Evolutionary conservation across 2,797 vertebrate genomes (phyloP), one percentile per base, ranked within the genome.

Genomic region (Esox lucius): DNA sequence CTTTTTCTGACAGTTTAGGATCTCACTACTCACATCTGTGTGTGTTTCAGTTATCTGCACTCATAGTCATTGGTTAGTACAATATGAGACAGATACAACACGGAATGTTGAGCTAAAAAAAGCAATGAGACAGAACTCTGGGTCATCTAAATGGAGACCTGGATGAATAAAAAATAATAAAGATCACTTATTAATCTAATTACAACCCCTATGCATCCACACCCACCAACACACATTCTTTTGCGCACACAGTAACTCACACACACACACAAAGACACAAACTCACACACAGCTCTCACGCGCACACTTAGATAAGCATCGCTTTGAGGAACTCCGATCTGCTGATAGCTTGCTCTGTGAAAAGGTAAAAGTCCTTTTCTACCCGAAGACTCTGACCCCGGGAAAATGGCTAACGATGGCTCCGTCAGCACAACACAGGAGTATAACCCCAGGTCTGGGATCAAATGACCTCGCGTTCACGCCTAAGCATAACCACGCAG

Each of bases 331-430:
- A 59, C 49, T 24, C 35, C 64, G 84, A 68, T 71, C 5, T 62
- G 76, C 86, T 87, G 85, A 91, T 91, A 90, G 83, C 78, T 48
- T 48, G 67, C 19, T 83, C 92, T 88, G 49, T 91, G 90, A 24
- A 24, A 59, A 59, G 56, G 56, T 61, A 24, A 61, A 93, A 92
- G 89, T 92, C 89, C 88, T 88, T n/a, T 16, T 15, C 39, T 65
- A 53, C 71, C 78, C 74, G 72, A 79, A 89, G 86, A 93, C 85
- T 91, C 86, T 92, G 92, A 91, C 84, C 90, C 70, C 35, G 4
- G 13, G 77, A 66, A 28, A 75, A 83, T 66, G 72, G 46, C 39
- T 62, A 66, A 82, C 87, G 79, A 80, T 78, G 87, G 83, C 81
- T 5, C 42, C 12, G 42, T 88, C 88, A 87, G 82, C 78, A 82